Evolutionary conservation across 2,888 invertebrate genomes (phyloP).

Genomic region (Lysandra coridon): DNA sequence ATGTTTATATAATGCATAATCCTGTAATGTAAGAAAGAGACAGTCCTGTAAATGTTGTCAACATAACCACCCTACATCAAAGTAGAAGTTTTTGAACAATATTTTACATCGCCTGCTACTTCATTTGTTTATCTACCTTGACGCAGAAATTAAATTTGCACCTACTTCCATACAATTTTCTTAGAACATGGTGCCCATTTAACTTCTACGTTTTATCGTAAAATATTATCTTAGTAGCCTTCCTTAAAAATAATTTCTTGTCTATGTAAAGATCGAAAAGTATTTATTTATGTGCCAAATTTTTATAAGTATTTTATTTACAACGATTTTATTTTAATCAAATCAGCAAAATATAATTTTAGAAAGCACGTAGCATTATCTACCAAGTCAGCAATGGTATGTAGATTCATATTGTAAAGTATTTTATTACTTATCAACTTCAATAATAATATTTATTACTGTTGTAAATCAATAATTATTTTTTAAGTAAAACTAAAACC

Average conservation of each 20-base stretch:
- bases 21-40: background rate
- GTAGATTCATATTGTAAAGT: background rate
- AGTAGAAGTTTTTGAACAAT: background rate
- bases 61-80: background rate
- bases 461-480: background rate
- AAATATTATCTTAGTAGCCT: background rate
- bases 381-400: conserved; percentile 9
- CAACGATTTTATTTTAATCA: background rate
- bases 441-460: background rate
- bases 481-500: background rate
- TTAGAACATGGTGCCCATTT: background rate
- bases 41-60: background rate
- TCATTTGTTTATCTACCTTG: background rate
- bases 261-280: conserved; percentile 2
- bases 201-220: too few species aligned
- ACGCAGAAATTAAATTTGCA: background rate
- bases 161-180: background rate
- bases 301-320: conserved; percentile 6
- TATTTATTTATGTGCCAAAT: conserved; percentile 26
- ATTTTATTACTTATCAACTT: background rate
- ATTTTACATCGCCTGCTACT: background rate
- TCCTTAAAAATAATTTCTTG: background rate
- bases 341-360: background rate
- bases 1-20: background rate
- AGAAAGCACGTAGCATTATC: background rate